phyloP scores from a whole-genome alignment of 2,113 vertebrate genomes.

The Pseudorasbora parva region DNA sequence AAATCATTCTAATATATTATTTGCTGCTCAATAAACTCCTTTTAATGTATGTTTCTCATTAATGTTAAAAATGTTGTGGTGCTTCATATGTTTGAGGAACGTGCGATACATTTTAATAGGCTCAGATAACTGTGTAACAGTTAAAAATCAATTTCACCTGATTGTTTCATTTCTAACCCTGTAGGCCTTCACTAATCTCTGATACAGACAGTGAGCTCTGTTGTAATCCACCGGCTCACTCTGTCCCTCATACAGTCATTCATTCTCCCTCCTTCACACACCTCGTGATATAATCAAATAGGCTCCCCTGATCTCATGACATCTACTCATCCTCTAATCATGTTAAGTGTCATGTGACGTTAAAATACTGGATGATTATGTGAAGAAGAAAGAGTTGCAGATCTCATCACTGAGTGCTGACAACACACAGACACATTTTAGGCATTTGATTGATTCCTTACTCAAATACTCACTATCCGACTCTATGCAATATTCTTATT shows the following conservation, averaged over 20 bases:
- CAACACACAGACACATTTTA: not conserved
- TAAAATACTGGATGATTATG: conserved; percentile 6
- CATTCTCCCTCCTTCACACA: not conserved
- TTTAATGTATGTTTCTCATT: too few species aligned
- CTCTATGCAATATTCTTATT: not conserved
- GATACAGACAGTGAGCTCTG: not conserved
- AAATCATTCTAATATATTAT: not conserved
- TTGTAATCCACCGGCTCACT: not conserved
- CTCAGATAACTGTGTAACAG: too few species aligned
- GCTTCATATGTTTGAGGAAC: not conserved
- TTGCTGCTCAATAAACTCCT: not conserved
- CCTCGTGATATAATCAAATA: conserved; percentile 62
- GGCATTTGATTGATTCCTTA: not conserved
- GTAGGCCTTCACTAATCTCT: not conserved
- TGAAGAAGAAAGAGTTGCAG: not conserved
- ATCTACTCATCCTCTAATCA: conserved; percentile 60
- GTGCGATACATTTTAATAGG: too few species aligned
- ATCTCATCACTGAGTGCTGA: not conserved
- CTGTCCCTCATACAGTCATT: not conserved
- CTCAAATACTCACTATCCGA: not conserved
- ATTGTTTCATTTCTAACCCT: conserved; percentile 2
- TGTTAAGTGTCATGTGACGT: conserved; percentile 28
- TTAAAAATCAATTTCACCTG: not conserved
- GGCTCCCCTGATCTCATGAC: conserved; percentile 69
- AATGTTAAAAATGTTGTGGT: not conserved